Base-by-base conservation (phyloP, 2,113 vertebrate genomes). In the Capra hircus region DNA sequence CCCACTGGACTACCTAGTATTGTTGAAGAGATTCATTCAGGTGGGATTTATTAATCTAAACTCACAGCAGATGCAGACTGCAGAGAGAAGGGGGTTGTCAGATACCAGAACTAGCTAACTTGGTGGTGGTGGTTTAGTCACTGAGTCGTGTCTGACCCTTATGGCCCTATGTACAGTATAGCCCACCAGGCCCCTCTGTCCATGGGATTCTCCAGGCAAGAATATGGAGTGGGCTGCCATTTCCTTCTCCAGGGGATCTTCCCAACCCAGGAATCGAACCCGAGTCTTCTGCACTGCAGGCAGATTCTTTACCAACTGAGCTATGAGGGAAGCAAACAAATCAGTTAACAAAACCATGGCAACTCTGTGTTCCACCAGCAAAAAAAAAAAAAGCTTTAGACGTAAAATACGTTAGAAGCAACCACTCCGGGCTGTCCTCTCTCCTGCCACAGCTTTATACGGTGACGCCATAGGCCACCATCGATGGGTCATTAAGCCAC, bases 401-500 rank as follows among this genome's bases (percentile, higher is more conserved):
- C 17, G 6, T 3, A 5, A 30, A 91, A 53, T 78, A 33, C 36
- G 50, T 59, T 94, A n/a, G 89, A 83, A 36, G n/a, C 27, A 94
- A 30, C 23, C 5, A 28, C 64, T 84, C 23, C 3, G 7, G 25
- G 71, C 52, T 43, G 27, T 19, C 74, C 33, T 90, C 45, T 71
- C 53, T 62, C 74, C n/a, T 57, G 48, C 15, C 83, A 17, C 64
- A 85, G 25, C 84, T 90, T 93, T 57, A 88, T 87, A 78, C 57
- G 55, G 12, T 2, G 30, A 78, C 0, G 0, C 74, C 57, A 62
- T 1, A 95, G 55, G 43, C n/a, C 8, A 3, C 62, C 57, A 30
- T 93, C 55, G 71, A 27, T 55, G 90, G 90, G 8, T 92, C 80
- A 86, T 96, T 91, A 98, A 94, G 43, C 59, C 33, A 30, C 91